Evolutionary conservation across 2,113 vertebrate genomes (phyloP), one percentile per base, ranked within the genome.

Genomic region (Chloropsis cyanopogon): DNA sequence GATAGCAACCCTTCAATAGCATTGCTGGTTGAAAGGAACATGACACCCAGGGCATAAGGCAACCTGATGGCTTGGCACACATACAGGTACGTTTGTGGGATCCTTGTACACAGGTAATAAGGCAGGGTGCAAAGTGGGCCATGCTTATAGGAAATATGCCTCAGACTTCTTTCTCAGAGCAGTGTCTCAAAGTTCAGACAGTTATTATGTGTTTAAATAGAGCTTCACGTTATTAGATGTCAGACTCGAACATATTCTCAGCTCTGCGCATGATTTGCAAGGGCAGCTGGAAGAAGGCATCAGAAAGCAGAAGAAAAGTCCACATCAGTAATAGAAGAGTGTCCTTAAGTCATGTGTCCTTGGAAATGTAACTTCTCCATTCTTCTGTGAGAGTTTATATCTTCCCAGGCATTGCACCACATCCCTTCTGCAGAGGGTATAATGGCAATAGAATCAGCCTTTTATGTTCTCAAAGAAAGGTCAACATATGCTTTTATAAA

Each of bases 401-500:
- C 14, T 65, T 93, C 35, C 14, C 25, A 80, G 66, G 18, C 23
- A 29, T 44, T 82, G 9, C 7, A 47, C 18, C 3, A 0, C 0
- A 0, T 57, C 7, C 6, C 35, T 8, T 63, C 31, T 49, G 31
- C 37, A 44, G 35, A 63, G 41, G 14, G 20, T 17, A 61, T 28
- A 54, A 49, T 6, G 18, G 6, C 18, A 90, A 29, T 17, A 80
- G 79, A 65, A 78, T 41, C 64, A 54, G 24, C n/a, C 42, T 37
- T 91, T 76, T 82, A 49, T 41, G 73, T 77, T 91, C 60, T 76
- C 65, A 72, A 93, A 77, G 77, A 77, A 93, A 93, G 75, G 63
- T 93, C 79, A 86, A 57, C 72, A 37, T 68, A 50, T 42, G 28
- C 66, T 72, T 88, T 61, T 84, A 76, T 46, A 93, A 90, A 92